A percentile compares a stretch with the other conserved stretches of the same genome.
Evolutionary conservation across 1,140 invertebrate genomes (phyloP).

Genomic region (Frieseomelitta varia): DNA sequence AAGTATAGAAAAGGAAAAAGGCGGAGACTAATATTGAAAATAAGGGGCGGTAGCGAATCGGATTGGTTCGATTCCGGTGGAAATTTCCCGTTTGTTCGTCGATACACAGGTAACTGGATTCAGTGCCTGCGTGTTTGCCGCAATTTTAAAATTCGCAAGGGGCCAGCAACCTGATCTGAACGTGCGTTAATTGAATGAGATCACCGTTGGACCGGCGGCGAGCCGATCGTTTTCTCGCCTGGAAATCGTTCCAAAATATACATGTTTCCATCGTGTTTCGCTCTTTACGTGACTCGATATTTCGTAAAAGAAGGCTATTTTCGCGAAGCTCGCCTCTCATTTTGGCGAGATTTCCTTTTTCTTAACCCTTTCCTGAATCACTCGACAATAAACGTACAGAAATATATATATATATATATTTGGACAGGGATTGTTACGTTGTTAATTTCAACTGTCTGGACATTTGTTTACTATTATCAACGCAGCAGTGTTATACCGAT

Average conservation of each 20-base stretch:
- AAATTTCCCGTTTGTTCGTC: conserved; percentile 66
- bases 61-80: conserved; percentile 32
- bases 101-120: conserved; percentile 61
- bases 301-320: not conserved
- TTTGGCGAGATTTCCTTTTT: too few species aligned
- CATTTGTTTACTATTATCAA: too few species aligned
- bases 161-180: conserved; percentile 40
- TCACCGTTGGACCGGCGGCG: not conserved
- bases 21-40: too few species aligned
- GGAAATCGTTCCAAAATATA: not conserved
- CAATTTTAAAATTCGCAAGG: conserved; percentile 33
- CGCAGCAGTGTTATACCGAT: too few species aligned
- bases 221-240: not conserved
- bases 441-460: too few species aligned
- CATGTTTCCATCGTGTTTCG: too few species aligned
- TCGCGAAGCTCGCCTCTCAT: not conserved
- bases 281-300: not conserved
- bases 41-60: not conserved
- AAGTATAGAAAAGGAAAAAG: too few species aligned
- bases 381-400: too few species aligned
- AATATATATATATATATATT: too few species aligned
- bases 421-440: too few species aligned
- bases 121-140: conserved; percentile 23
- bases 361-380: too few species aligned
- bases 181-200: conserved; percentile 42